A percentile compares a stretch with the other conserved stretches of the same genome.
These are phyloP conservation scores for Watsonalla binaria DNA, from an alignment of 2,888 invertebrate genomes.

Conservation along the genomic window DNA sequence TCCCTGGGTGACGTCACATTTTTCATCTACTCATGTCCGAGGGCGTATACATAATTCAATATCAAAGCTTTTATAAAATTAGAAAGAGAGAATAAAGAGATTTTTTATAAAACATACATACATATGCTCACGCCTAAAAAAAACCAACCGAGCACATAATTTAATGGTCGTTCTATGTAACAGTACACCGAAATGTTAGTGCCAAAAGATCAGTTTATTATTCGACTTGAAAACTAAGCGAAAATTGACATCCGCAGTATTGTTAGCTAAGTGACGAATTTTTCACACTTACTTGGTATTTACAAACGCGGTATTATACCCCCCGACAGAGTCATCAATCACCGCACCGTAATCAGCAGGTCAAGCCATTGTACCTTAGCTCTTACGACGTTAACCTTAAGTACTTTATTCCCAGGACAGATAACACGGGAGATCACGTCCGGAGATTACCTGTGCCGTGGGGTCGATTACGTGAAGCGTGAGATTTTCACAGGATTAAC, in stretches of 20 bases:
- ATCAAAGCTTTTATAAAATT: conserved; percentile 49
- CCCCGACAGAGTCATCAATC: not conserved
- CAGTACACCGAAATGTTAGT: too few species aligned
- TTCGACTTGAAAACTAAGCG: too few species aligned
- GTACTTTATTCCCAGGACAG: too few species aligned
- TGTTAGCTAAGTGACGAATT: too few species aligned
- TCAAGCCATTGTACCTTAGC: not conserved
- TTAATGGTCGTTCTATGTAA: too few species aligned
- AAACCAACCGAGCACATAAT: too few species aligned
- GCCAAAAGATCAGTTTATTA: too few species aligned
- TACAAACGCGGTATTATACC: too few species aligned
- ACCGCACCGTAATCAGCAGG: not conserved
- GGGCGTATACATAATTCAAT: conserved; percentile 53
- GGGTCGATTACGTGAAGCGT: not conserved
- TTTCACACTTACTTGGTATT: too few species aligned
- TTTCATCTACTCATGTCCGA: conserved; percentile 16
- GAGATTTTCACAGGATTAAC: not conserved
- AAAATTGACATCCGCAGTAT: too few species aligned
- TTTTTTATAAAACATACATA: too few species aligned
- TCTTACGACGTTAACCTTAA: not conserved
- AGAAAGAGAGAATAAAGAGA: conserved; percentile 36
- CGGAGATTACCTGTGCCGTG: conserved; percentile 1
- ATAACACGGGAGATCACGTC: not conserved
- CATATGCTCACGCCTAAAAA: too few species aligned
- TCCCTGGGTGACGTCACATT: conserved; percentile 1